A percentile compares a stretch with the other conserved stretches of the same genome.
These are phyloP conservation scores for Calliphora vicina DNA, from an alignment of 1,140 invertebrate species.

Conservation along the genomic window DNA sequence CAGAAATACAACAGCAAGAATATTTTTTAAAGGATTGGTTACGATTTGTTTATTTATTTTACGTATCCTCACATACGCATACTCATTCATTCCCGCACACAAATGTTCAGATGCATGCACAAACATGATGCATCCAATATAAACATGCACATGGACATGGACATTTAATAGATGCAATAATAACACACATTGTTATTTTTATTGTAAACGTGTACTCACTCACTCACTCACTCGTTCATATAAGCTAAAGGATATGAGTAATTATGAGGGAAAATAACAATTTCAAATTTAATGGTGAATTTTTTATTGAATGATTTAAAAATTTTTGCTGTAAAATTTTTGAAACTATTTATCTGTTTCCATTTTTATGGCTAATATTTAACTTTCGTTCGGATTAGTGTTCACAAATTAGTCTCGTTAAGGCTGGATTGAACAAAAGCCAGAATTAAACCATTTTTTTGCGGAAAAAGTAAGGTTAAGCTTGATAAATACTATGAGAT, in stretches of 20 bases:
- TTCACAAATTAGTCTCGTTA: no score
- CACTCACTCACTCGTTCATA: no score
- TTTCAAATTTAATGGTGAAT: neutral
- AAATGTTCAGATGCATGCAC: neutral
- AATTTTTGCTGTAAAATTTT: no score
- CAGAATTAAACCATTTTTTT: no score
- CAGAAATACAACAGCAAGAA: neutral
- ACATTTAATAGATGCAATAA: neutral
- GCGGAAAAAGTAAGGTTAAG: no score
- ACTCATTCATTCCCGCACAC: neutral
- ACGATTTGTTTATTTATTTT: neutral
- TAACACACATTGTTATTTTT: neutral
- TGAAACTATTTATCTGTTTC: no score
- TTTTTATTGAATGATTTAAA: no score
- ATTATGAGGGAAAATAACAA: neutral
- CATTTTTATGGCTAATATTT: no score
- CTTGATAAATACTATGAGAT: no score
- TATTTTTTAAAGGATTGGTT: neutral
- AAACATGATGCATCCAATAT: neutral
- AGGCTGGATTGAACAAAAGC: no score
- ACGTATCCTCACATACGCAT: neutral
- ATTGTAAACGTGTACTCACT: neutral
- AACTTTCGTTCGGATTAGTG: no score
- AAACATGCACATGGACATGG: neutral
- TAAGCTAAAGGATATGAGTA: neutral